Percentiles rank a stretch among this genome's conserved stretches.
Conservation (phyloP, 2,797 vertebrate genomes). For the Manis pentadactyla region DNA sequence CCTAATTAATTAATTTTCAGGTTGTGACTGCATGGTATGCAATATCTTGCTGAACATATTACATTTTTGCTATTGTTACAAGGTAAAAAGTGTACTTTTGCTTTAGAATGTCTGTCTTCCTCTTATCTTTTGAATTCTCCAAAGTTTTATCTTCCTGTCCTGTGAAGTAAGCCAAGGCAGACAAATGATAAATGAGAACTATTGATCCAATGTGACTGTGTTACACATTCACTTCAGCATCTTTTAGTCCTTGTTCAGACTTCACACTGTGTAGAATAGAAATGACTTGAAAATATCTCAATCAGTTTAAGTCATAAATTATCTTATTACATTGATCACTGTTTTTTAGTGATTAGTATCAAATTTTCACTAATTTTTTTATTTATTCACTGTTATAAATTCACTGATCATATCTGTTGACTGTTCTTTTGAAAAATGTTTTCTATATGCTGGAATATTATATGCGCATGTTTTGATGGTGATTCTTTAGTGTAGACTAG, state of each 20-base stretch:
- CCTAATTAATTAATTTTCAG: constrained; percentile 1
- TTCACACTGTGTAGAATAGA: neutral
- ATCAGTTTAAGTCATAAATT: neutral
- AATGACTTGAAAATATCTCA: neutral
- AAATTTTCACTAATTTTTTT: neutral
- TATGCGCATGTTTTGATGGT: neutral
- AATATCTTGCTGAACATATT: neutral
- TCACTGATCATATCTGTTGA: neutral
- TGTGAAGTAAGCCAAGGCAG: neutral
- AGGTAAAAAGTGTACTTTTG: neutral
- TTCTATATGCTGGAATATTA: neutral
- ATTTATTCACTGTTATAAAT: neutral
- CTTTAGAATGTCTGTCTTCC: neutral
- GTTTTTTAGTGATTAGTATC: neutral
- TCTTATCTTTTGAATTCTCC: neutral
- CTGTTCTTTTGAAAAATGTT: neutral
- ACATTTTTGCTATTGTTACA: neutral
- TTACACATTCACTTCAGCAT: neutral
- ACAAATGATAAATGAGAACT: neutral
- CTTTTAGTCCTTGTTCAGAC: neutral
- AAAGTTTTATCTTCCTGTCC: neutral
- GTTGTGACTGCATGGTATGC: neutral
- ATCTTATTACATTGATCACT: neutral
- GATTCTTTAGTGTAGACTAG: neutral
- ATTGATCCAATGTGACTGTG: neutral